A percentile compares a stretch with the other conserved stretches of the same genome.
These are phyloP conservation scores for Athetis lepigone DNA, from an alignment of 2,888 invertebrate species.

Conservation along the genomic window DNA sequence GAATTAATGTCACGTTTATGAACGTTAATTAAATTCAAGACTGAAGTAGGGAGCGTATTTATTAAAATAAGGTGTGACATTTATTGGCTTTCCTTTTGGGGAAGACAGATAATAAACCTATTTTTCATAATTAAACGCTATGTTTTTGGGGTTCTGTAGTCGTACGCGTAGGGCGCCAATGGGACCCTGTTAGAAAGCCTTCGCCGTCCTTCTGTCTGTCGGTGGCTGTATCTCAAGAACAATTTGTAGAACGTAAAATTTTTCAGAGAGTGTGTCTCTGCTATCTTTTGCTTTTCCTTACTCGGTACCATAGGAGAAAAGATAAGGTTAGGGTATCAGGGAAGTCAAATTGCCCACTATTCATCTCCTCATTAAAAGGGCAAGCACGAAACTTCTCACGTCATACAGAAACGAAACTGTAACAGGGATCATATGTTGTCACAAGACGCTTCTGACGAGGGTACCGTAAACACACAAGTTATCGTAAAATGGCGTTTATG, in stretches of 20 bases:
- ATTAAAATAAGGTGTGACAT: background rate
- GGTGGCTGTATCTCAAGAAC: no score
- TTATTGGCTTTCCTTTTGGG: background rate
- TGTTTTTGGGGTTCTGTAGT: no score
- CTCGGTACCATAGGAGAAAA: no score
- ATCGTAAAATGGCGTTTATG: constrained; percentile 69
- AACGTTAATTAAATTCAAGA: constrained; percentile 8
- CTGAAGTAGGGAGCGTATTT: background rate
- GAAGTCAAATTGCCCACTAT: no score
- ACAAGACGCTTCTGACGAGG: constrained; percentile 41
- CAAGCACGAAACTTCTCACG: constrained; percentile 24
- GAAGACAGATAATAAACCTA: background rate
- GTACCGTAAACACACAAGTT: constrained; percentile 56
- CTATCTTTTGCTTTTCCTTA: no score
- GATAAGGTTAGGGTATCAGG: no score
- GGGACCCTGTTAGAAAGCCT: no score
- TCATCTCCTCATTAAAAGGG: constrained; percentile 2
- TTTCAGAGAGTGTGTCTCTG: no score
- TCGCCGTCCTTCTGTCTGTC: no score
- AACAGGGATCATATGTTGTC: constrained; percentile 39
- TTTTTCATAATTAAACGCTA: background rate
- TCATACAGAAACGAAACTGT: constrained; percentile 23
- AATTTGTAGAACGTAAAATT: no score
- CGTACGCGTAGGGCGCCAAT: no score
- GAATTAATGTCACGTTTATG: constrained; percentile 16